Evolutionary conservation across 2,113 vertebrate genomes (phyloP), one percentile per base, ranked within the genome.

Genomic region (Aspidoscelis tigris): DNA sequence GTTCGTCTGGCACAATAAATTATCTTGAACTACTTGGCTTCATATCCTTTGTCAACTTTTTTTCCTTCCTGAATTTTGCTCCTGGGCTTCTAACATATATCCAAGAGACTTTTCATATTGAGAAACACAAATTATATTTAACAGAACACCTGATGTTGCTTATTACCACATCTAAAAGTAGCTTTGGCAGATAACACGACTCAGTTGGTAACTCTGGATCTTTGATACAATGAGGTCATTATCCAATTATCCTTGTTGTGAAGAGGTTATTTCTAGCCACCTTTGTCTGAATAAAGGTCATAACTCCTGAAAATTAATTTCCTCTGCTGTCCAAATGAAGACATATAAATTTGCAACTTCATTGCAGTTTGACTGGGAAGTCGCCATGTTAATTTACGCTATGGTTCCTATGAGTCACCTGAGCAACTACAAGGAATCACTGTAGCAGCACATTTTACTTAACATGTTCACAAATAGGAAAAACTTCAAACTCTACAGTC

Each of bases 181-280:
- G 70, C 61, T 22, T 22, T 74, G 43, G 70, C 78, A 79, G 83
- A 77, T 80, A 85, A 85, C 66, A 80, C 74, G 83, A 84, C 77
- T 85, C 77, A 80, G 77, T n/a, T 41, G 77, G 77, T 50, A 84
- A 66, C 26, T n/a, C 1, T 50, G 33, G n/a, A 85, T 85, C 83
- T 58, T 80, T 85, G 73, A 65, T 53, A 74, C 43, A 85, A 3
- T 74, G 58, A 85, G 70, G 33, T 80, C 83, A 85, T 80, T 85
- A 80, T 53, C 69, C 44, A 73, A 74, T 85, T 80, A 79, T 74
- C 70, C 70, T 73, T 74, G 83, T 66, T 66, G 43, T 64, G 41
- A 72, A 78, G 76, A 84, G 68, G 77, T 85, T 80, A 80, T 85
- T 85, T 85, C 83, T 64, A 85, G 83, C n/a, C 39, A 9, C 33